Evolutionary conservation across 1,140 invertebrate species (phyloP).

Genomic region (Nymphalis io): DNA sequence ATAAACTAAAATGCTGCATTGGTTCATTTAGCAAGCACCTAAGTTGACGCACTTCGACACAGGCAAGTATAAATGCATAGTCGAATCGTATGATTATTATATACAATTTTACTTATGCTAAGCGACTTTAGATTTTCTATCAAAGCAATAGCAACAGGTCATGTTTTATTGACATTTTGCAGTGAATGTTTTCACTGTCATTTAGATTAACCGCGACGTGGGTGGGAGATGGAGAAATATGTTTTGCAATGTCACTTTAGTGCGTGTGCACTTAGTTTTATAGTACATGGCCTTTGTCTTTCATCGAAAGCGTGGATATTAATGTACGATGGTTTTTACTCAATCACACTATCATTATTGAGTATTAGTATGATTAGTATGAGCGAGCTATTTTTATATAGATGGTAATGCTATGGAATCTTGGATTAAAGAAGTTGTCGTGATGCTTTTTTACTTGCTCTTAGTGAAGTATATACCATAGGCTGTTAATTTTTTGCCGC

Average conservation of each 20-base stretch:
- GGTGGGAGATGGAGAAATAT: constrained; percentile 39
- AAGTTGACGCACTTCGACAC: constrained; percentile 35
- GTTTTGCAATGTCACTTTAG: constrained; percentile 25
- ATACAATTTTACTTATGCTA: constrained; percentile 23
- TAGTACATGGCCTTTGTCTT: background rate
- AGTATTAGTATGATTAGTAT: too few species aligned
- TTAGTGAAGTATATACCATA: too few species aligned
- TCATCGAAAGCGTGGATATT: background rate
- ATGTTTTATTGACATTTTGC: constrained; percentile 25
- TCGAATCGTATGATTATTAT: constrained; percentile 15
- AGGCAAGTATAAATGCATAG: constrained; percentile 9
- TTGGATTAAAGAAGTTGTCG: too few species aligned
- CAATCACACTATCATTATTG: background rate
- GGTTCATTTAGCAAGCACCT: background rate
- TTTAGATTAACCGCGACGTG: constrained; percentile 44
- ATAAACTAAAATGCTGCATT: background rate
- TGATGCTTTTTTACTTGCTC: too few species aligned
- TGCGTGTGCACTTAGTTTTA: constrained; percentile 21
- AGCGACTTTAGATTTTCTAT: constrained; percentile 26
- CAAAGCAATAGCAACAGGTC: constrained; percentile 23
- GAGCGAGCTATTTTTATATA: too few species aligned
- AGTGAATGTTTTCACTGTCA: constrained; percentile 37
- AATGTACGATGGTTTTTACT: background rate
- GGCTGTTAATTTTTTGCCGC: too few species aligned
- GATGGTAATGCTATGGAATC: too few species aligned